Evolutionary conservation across 2,113 vertebrate species (phyloP).

Genomic region (Leptobrachium leishanense): DNA sequence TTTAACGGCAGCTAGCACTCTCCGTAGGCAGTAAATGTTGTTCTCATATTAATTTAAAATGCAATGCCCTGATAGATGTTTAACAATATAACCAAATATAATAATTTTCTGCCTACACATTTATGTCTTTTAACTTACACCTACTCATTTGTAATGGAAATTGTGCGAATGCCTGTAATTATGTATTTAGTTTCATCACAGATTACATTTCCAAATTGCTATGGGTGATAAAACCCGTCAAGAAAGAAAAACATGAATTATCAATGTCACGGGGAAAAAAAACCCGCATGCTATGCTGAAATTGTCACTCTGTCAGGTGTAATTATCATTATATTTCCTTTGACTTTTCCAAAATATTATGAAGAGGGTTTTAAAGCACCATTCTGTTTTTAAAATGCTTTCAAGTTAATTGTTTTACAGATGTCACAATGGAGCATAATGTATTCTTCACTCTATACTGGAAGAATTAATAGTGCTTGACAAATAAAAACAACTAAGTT

Average conservation of each 20-base stretch:
- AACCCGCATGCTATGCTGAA: background rate
- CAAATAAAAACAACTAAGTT: too few species aligned
- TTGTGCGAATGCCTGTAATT: constrained; percentile 25
- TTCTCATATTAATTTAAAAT: constrained; percentile 8
- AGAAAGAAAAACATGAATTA: constrained; percentile 9
- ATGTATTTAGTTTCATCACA: constrained; percentile 10
- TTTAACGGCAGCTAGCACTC: too few species aligned
- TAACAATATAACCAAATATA: constrained; percentile 32
- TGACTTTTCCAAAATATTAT: too few species aligned
- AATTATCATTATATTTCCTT: background rate
- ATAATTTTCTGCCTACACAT: constrained; percentile 18
- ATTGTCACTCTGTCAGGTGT: constrained; percentile 12
- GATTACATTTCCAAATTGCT: constrained; percentile 28
- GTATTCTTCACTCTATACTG: too few species aligned
- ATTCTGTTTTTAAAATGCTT: too few species aligned
- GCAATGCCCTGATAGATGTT: background rate
- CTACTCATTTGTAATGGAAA: constrained; percentile 47
- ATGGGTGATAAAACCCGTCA: constrained; percentile 14
- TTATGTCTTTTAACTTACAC: constrained; percentile 30
- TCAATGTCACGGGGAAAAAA: constrained; percentile 10
- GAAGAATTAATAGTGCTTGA: too few species aligned
- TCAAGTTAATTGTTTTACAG: too few species aligned
- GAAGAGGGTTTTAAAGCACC: too few species aligned
- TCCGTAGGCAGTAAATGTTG: background rate
- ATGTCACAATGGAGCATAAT: too few species aligned